phyloP scores from a whole-genome alignment of 2,888 invertebrate genomes.

The Apantesis nais region DNA sequence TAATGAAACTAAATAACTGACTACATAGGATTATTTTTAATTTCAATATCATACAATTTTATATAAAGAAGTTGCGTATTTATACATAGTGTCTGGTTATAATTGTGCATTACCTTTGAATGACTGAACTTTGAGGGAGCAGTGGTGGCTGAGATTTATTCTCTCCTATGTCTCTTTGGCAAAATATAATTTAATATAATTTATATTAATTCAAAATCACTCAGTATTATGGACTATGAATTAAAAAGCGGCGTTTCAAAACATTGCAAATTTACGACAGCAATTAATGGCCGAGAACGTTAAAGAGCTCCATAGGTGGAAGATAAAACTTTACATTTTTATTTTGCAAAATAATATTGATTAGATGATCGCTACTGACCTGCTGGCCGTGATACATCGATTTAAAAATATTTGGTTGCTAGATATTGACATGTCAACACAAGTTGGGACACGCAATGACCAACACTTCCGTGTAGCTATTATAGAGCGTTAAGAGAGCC shows the following conservation, averaged over 20 bases:
- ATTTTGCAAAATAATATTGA: constrained; percentile 1
- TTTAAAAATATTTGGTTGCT: constrained; percentile 24
- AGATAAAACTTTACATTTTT: constrained; percentile 10
- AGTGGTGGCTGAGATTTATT: background rate
- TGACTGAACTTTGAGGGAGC: no score
- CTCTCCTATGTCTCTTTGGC: no score
- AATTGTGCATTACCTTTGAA: no score
- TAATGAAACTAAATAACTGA: no score
- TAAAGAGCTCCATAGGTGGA: constrained; percentile 20
- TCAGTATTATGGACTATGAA: background rate
- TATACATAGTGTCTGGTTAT: background rate
- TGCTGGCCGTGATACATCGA: background rate
- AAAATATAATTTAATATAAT: background rate
- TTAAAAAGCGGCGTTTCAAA: constrained; percentile 15
- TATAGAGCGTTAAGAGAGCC: no score
- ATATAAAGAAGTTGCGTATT: background rate
- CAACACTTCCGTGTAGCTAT: background rate
- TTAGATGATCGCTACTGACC: constrained; percentile 17
- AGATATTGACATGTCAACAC: background rate
- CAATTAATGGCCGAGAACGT: constrained; percentile 18
- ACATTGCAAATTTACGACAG: constrained; percentile 22
- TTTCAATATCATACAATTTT: background rate
- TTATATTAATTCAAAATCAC: background rate
- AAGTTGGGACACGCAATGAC: background rate
- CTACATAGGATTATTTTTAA: background rate